Conservation (phyloP, 2,797 vertebrate genomes). For the Streptopelia turtur region DNA sequence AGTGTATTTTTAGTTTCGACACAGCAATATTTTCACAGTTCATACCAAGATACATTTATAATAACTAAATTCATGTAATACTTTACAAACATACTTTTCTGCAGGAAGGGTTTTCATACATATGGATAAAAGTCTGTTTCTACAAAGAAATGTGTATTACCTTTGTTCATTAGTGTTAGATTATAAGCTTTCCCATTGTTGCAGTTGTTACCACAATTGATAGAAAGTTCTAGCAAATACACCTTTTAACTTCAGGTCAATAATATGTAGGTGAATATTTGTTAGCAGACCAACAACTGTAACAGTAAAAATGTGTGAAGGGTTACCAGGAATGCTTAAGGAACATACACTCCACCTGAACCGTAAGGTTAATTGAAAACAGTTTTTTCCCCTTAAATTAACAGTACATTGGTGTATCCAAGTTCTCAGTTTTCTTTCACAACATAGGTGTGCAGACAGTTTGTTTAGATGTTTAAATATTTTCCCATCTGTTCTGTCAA, state of each 20-base stretch:
- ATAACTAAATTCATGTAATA: neutral
- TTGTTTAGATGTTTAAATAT: constrained; percentile 80
- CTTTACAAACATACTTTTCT: neutral
- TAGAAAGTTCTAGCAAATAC: neutral
- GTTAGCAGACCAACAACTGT: constrained; percentile 27
- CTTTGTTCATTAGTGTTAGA: neutral
- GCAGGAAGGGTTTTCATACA: neutral
- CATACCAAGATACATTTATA: neutral
- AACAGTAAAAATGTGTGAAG: constrained; percentile 45
- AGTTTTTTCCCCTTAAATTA: constrained; percentile 54
- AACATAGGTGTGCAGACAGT: constrained; percentile 80
- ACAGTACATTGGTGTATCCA: constrained; percentile 68
- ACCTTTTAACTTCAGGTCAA: constrained; percentile 36
- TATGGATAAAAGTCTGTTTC: neutral
- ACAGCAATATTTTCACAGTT: neutral
- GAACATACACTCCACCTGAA: constrained; percentile 63
- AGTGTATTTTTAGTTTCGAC: neutral
- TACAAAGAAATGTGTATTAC: neutral
- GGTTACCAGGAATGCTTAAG: constrained; percentile 19
- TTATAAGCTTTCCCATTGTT: neutral
- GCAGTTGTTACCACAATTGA: neutral
- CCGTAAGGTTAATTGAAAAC: constrained; percentile 65
- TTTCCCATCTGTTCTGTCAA: constrained; percentile 80
- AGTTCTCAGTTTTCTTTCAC: constrained; percentile 82
- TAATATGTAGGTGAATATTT: neutral